Percentiles rank a stretch among this genome's conserved stretches.
phyloP scores from a whole-genome alignment of 2,888 invertebrate species.

The Pediacus dermestoides region DNA sequence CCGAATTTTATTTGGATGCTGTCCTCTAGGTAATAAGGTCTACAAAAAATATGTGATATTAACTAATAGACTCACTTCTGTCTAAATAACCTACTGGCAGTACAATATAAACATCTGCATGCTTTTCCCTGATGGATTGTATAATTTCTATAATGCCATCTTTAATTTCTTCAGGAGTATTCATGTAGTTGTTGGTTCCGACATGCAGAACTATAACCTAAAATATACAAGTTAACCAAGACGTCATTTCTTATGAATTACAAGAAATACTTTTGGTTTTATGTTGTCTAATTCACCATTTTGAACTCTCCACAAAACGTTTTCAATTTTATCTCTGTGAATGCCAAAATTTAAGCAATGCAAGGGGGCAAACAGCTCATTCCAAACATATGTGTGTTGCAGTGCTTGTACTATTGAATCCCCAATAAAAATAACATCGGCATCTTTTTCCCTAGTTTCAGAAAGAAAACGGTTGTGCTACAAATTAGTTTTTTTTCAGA shows the following conservation, averaged over 20 bases:
- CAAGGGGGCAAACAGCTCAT: conserved; percentile 84
- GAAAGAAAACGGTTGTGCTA: conserved; percentile 83
- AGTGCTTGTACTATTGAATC: conserved; percentile 83
- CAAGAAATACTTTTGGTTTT: conserved; percentile 77
- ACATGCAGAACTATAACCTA: conserved; percentile 83
- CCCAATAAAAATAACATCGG: conserved; percentile 87
- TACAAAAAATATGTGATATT: conserved; percentile 49
- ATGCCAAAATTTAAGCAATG: conserved; percentile 91
- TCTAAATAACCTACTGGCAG: conserved; percentile 68
- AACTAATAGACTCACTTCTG: conserved; percentile 9
- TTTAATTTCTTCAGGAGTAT: conserved; percentile 75
- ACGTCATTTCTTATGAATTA: conserved; percentile 2
- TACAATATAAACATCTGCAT: conserved; percentile 77
- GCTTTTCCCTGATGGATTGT: conserved; percentile 68
- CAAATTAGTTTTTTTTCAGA: conserved; percentile 14
- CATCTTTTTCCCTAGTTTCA: conserved; percentile 85
- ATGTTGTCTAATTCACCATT: conserved; percentile 89
- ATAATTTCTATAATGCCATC: conserved; percentile 80
- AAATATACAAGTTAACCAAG: conserved; percentile 23
- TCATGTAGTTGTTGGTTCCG: conserved; percentile 83
- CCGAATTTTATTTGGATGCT: conserved; percentile 76
- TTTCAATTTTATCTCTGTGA: conserved; percentile 81
- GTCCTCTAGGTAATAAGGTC: conserved; percentile 86
- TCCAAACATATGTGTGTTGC: conserved; percentile 83
- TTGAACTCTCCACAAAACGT: conserved; percentile 84